A percentile compares a stretch with the other conserved stretches of the same genome.
Conservation (phyloP, 2,888 invertebrate species). For the Chrysodeixis includens region DNA sequence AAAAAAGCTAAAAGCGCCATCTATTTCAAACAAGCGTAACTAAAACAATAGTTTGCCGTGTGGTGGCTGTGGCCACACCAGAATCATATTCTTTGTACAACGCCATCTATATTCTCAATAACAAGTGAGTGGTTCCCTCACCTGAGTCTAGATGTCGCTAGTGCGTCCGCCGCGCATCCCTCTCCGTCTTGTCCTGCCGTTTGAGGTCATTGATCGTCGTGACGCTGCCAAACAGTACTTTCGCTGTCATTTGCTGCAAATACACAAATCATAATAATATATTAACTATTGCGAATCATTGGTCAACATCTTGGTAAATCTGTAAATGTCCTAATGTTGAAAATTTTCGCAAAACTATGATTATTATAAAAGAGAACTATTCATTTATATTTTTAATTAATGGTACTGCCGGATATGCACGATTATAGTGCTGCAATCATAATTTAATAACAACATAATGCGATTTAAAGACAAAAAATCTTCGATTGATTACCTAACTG, state of each 20-base stretch:
- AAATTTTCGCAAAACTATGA: background rate
- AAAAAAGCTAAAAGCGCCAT: constrained; percentile 53
- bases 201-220: constrained; percentile 93
- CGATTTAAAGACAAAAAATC: background rate
- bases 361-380: background rate
- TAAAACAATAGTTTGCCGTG: background rate
- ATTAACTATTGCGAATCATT: constrained; percentile 27
- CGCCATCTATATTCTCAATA: constrained; percentile 51
- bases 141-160: constrained; percentile 78
- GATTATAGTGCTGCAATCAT: no score
- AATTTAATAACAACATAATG: background rate
- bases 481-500: background rate
- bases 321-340: background rate
- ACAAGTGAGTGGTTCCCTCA: constrained; percentile 46
- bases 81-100: background rate
- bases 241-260: constrained; percentile 91
- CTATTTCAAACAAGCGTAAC: constrained; percentile 26
- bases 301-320: constrained; percentile 15
- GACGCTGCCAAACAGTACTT: constrained; percentile 93
- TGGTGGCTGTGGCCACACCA: background rate
- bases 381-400: background rate
- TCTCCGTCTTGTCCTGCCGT: constrained; percentile 91
- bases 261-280: constrained; percentile 34
- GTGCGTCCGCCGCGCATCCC: constrained; percentile 90
- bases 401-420: background rate